Conservation (phyloP, 2,113 vertebrate species). For the Verasper variegatus region DNA sequence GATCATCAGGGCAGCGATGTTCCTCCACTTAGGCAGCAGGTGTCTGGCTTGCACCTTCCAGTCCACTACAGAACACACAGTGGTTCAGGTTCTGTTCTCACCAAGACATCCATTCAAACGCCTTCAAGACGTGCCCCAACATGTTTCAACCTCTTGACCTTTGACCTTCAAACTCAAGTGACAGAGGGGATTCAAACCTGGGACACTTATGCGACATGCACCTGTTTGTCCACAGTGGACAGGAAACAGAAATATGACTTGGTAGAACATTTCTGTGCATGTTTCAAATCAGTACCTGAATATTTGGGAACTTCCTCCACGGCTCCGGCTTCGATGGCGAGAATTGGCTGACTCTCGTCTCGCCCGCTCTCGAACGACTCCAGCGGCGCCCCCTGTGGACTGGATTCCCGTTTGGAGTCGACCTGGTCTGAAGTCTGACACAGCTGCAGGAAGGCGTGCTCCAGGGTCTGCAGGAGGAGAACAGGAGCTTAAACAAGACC, state of each 20-base stretch:
- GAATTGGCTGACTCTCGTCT: slow-evolving; percentile 80
- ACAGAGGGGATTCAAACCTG: too few relatives aligned
- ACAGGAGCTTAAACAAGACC: too few relatives aligned
- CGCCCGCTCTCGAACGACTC: slow-evolving; percentile 71
- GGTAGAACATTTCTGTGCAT: background rate
- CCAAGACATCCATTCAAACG: too few relatives aligned
- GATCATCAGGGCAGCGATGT: slow-evolving; percentile 81
- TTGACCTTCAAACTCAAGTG: too few relatives aligned
- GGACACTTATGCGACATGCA: too few relatives aligned
- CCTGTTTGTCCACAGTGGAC: too few relatives aligned
- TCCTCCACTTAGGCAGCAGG: slow-evolving; percentile 82
- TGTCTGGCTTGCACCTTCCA: slow-evolving; percentile 79
- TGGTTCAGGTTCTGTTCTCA: too few relatives aligned
- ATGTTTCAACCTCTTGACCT: too few relatives aligned
- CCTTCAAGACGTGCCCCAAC: too few relatives aligned
- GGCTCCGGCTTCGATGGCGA: slow-evolving; percentile 18
- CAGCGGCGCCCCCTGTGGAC: slow-evolving; percentile 36
- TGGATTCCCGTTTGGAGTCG: slow-evolving; percentile 26
- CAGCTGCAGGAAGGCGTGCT: slow-evolving; percentile 84
- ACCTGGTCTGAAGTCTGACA: slow-evolving; percentile 80
- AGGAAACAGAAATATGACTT: too few relatives aligned
- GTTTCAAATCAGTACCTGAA: slow-evolving; percentile 59
- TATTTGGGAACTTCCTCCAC: slow-evolving; percentile 64
- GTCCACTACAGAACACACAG: slow-evolving; percentile 64
- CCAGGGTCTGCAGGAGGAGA: slow-evolving; percentile 75